Percentiles rank a stretch among this genome's conserved stretches.
phyloP scores from a whole-genome alignment of 2,888 invertebrate genomes.

The Hypselothyrea guttata region DNA sequence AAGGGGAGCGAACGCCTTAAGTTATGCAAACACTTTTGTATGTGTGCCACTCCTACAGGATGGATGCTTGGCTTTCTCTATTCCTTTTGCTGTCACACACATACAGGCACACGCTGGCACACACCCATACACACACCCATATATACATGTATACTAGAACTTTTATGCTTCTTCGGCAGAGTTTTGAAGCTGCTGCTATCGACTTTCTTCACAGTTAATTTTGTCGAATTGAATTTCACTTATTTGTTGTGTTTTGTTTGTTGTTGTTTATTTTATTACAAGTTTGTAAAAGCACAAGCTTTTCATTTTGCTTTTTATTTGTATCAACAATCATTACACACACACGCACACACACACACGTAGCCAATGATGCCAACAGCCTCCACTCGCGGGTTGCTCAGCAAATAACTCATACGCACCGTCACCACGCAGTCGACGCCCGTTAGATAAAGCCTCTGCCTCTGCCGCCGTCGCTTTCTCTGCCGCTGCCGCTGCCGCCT shows the following conservation, averaged over 20 bases:
- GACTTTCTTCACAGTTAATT: constrained; percentile 32
- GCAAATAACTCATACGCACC: constrained; percentile 54
- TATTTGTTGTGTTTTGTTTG: constrained; percentile 7
- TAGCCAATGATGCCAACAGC: constrained; percentile 24
- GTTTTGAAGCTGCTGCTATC: constrained; percentile 12
- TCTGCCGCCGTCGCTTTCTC: constrained; percentile 5
- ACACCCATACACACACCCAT: constrained; percentile 22
- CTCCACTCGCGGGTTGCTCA: constrained; percentile 28
- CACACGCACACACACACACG: constrained; percentile 18
- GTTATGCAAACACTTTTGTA: constrained; percentile 72
- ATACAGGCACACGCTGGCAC: constrained; percentile 11
- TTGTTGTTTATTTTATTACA: constrained; percentile 21
- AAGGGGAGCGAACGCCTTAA: constrained; percentile 44
- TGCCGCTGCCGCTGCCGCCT: constrained; percentile 10
- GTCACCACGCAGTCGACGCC: constrained; percentile 35
- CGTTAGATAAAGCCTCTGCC: constrained; percentile 1
- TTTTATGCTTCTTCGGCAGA: constrained; percentile 39
- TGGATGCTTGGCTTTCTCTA: constrained; percentile 73
- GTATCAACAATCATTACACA: constrained; percentile 30
- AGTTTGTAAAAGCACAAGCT: constrained; percentile 45
- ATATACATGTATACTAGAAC: constrained; percentile 19
- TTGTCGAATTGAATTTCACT: constrained; percentile 4
- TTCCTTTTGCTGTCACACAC: constrained; percentile 57
- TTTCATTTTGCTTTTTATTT: constrained; percentile 20
- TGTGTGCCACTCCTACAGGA: constrained; percentile 70